Evolutionary conservation across 2,888 invertebrate species (phyloP).

Genomic region (Chromoteleia sp.): DNA sequence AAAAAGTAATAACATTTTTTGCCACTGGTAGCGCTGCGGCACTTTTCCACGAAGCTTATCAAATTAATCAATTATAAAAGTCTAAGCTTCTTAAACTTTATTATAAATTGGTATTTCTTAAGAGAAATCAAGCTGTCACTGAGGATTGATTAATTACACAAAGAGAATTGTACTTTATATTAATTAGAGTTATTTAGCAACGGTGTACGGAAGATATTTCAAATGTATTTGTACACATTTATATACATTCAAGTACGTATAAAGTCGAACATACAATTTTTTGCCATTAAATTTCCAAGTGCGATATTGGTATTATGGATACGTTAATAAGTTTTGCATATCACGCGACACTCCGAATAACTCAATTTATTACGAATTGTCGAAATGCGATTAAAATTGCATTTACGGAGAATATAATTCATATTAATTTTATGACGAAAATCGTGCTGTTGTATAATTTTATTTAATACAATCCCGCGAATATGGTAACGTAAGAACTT

Average conservation of each 20-base stretch:
- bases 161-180: conserved; percentile 10
- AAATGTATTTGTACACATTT: not conserved
- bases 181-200: conserved; percentile 6
- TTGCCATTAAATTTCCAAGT: not conserved
- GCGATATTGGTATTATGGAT: not conserved
- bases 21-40: no score
- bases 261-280: not conserved
- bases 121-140: conserved; percentile 19
- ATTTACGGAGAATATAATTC: conserved; percentile 1
- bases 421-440: conserved; percentile 6
- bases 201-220: not conserved
- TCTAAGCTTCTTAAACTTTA: conserved; percentile 23
- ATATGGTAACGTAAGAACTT: conserved; percentile 28
- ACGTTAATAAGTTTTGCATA: conserved; percentile 1
- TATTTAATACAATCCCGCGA: conserved; percentile 15
- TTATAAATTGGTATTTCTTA: conserved; percentile 21
- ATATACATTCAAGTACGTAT: not conserved
- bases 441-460: conserved; percentile 19
- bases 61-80: conserved; percentile 25
- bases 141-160: conserved; percentile 16
- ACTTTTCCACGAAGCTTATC: not conserved
- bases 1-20: no score
- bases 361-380: not conserved
- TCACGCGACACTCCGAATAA: not conserved
- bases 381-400: conserved; percentile 8